Conservation (phyloP, 1,140 invertebrate genomes). For the Oreohelix idahoensis region DNA sequence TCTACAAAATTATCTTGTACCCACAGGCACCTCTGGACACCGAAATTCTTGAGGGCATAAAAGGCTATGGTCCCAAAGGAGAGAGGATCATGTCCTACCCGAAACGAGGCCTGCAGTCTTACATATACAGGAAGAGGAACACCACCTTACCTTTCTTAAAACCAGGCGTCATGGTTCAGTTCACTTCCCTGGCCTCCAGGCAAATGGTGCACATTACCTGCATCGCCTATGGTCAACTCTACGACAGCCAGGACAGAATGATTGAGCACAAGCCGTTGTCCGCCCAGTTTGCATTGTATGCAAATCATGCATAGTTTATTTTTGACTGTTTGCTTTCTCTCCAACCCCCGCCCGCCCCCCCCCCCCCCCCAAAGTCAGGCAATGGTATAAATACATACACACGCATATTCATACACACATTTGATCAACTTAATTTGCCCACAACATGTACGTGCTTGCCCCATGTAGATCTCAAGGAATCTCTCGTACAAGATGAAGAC, state of each 20-base stretch:
- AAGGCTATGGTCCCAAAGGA: neutral
- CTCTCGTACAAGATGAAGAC: too few species aligned
- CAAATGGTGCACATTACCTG: constrained; percentile 11
- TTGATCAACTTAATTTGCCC: too few species aligned
- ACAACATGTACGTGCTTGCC: too few species aligned
- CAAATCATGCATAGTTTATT: neutral
- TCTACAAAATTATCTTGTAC: too few species aligned
- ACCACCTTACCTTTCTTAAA: constrained; percentile 19
- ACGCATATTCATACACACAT: too few species aligned
- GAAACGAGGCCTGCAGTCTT: neutral
- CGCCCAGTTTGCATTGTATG: constrained; percentile 16
- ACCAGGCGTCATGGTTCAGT: constrained; percentile 18
- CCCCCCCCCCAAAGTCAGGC: too few species aligned
- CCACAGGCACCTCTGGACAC: neutral
- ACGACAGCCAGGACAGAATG: neutral
- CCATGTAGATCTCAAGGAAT: too few species aligned
- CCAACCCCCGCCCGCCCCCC: too few species aligned
- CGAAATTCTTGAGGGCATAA: neutral
- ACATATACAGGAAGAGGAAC: constrained; percentile 16
- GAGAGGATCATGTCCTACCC: neutral
- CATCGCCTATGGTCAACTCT: constrained; percentile 20
- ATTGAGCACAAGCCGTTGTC: constrained; percentile 6
- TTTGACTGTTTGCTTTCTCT: too few species aligned
- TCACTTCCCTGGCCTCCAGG: neutral
- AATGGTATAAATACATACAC: too few species aligned